Base-by-base conservation (phyloP, 2,888 invertebrate species). In the Villa cingulata region DNA sequence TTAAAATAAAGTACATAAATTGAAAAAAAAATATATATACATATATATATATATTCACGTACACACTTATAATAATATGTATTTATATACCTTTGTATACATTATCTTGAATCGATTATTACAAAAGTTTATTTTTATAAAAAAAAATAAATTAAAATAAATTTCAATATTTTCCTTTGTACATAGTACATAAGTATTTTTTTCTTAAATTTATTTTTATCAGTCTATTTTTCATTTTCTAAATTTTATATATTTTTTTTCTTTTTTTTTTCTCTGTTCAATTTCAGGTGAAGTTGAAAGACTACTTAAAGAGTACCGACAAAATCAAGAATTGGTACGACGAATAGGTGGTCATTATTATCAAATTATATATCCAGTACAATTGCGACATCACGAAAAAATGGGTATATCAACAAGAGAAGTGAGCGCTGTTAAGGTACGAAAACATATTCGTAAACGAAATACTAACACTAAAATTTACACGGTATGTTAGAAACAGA, bases 341-440 rank as follows among this genome's bases (percentile, higher is more conserved):
- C 87, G 87, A 72, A 89, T 91, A 72, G 89, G 89, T 59, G 82
- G 85, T 54, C 85, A 89, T 71, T 89, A 84, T 72, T 91, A 90
- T 74, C 90, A 91, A 74, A 90, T 91, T 72, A 89, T 91, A 62
- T 91, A 90, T 74, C 91, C 91, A 57, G 89, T 90, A 59, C 91
- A 91, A 76, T 75, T 90, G 70, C 81, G 90, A 54, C 89, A 91
- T 72, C 90, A 91, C 80, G 88, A 90, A 74, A 90, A 90, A 75
- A 86, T 91, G 86, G 91, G 90, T 72, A 90, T 91, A 70, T 90
- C 89, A 60, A 91, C 91, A 59, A 77, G 91, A 70, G 90, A 90
- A 76, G 83, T 86, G 72, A 84, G 83, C 74, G 79, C 81, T 68
- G 80, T 83, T 69, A 87, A 87, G 86, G 88, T 88, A 75, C 75